These are phyloP conservation scores for Mya arenaria DNA, from an alignment of 1,140 invertebrate genomes.

Conservation along the genomic window DNA sequence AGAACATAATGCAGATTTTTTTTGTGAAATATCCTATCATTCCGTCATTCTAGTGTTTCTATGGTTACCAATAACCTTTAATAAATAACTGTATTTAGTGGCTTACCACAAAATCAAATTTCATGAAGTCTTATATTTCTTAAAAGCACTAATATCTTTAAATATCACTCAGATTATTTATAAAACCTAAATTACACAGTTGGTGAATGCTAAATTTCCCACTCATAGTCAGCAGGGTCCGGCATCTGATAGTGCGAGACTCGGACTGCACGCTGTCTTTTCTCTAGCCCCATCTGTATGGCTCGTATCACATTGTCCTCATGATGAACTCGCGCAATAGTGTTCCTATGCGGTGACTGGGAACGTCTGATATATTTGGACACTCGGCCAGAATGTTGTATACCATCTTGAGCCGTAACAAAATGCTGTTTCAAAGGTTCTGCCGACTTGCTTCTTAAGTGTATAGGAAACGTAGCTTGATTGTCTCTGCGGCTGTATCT, in stretches of 20 bases:
- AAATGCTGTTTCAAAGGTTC: neutral
- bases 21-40: too few relatives aligned
- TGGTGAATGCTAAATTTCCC: constrained; percentile 54
- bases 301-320: constrained; percentile 52
- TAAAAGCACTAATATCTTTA: too few relatives aligned
- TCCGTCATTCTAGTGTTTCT: too few relatives aligned
- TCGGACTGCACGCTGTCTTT: constrained; percentile 42
- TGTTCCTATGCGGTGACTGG: constrained; percentile 41
- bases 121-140: too few relatives aligned
- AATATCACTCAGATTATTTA: too few relatives aligned
- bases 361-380: constrained; percentile 40
- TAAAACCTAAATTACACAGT: too few relatives aligned
- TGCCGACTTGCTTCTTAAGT: constrained; percentile 29
- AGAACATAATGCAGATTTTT: too few relatives aligned
- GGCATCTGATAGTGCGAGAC: constrained; percentile 51
- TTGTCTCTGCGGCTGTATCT: too few relatives aligned
- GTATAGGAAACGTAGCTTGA: constrained; percentile 17
- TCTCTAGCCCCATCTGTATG: constrained; percentile 51
- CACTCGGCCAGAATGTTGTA: neutral
- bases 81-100: too few relatives aligned
- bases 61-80: too few relatives aligned
- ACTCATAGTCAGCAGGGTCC: constrained; percentile 54
- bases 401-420: neutral
- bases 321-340: constrained; percentile 38
- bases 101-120: too few relatives aligned